Base-by-base conservation (phyloP, 2,113 vertebrate genomes). In the Zosterops borbonicus region DNA sequence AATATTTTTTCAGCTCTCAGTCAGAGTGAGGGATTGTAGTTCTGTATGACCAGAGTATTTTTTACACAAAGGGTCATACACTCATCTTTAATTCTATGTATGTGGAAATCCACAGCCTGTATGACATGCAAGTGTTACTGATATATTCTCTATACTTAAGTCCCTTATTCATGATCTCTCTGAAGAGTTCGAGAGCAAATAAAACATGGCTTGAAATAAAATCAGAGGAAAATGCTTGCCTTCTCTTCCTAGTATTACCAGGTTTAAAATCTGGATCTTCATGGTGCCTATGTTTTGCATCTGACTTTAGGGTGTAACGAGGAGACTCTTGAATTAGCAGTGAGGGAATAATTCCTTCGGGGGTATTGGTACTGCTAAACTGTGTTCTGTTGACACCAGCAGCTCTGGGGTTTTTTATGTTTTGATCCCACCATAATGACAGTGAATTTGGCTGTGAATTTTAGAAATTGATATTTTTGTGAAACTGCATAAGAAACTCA, bases 351-450 rank as follows among this genome's bases (percentile, higher is more conserved):
- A 90, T 91, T 94, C 75, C 62, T 88, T 91, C 67, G 88, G 87
- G 75, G 64, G 35, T 77, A 39, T 83, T 90, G 81, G 35, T 90
- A 42, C 55, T 91, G 67, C 46, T 83, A 69, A 89, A 49, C 68
- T 75, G 46, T 71, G 42, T 59, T 89, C 89, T 94, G 20, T 63
- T 94, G 83, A 94, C 27, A 95, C 75, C 67, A 96, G 69, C 46
- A 85, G 11, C 67, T 76, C 68, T 56, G 13, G 27, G 27, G 49
- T 93, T 94, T 85, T 41, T 63, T 85, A 77, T 73, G 59, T 80
- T 84, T 79, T 91, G 70, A 70, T 91, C 75, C 49, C 10, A 31
- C 35, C 59, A 53, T 64, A 91, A 65, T 84, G 67, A 55, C 55
- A 85, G n/a, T 70, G 53, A 83, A 75, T 90, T 90, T 95, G 53